Conservation (phyloP, 1,140 invertebrate species). For the Oscheius sp. region DNA sequence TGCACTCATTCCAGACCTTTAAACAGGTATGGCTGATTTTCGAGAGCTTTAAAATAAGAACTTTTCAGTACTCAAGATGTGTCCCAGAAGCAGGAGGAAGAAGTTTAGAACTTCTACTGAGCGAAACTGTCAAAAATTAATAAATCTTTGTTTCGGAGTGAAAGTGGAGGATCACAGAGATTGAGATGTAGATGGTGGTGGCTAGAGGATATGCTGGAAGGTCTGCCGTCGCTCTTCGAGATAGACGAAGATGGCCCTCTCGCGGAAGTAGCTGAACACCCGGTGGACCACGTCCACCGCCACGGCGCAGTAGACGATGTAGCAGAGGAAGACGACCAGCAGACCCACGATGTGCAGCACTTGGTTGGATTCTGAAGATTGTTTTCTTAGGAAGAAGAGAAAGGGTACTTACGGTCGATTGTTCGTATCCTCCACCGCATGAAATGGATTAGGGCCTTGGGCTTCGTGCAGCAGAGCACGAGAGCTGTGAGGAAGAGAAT, state of each 20-base stretch:
- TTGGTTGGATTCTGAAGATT: background rate
- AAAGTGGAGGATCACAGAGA: background rate
- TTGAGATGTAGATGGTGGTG: background rate
- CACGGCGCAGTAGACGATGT: background rate
- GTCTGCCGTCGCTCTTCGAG: background rate
- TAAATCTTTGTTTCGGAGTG: background rate
- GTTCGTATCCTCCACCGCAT: background rate
- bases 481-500: background rate
- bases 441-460: background rate
- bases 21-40: too few relatives aligned
- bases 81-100: too few relatives aligned
- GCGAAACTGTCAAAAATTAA: too few relatives aligned
- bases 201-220: conserved; percentile 1
- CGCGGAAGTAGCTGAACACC: background rate
- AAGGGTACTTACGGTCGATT: background rate
- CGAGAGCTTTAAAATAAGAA: too few relatives aligned
- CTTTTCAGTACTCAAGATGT: too few relatives aligned
- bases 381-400: background rate
- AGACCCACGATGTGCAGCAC: background rate
- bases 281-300: background rate
- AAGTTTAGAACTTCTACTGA: too few relatives aligned
- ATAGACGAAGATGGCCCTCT: background rate
- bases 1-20: too few relatives aligned
- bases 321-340: background rate
- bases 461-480: background rate